Evolutionary conservation across 1,140 invertebrate genomes (phyloP).

Genomic region (Reticulitermes speratus): DNA sequence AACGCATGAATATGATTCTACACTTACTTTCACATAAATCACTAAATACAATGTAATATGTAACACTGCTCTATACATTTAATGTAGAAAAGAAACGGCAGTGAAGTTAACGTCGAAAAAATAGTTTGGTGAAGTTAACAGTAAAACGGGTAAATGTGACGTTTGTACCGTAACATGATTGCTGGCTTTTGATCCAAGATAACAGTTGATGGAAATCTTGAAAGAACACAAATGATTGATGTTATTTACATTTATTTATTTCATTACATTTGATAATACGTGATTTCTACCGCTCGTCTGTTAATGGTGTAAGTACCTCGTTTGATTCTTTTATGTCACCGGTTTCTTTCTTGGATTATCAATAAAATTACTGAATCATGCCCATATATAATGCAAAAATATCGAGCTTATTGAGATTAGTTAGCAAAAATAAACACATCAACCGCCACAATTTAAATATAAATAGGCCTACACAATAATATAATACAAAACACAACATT

Average conservation of each 20-base stretch:
- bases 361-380: not conserved
- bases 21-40: not conserved
- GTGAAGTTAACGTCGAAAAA: not conserved
- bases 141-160: not conserved
- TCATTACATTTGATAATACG: not conserved
- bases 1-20: not conserved
- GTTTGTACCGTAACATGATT: not conserved
- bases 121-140: not conserved
- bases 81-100: not conserved
- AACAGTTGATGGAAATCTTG: not conserved
- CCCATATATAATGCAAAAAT: not conserved
- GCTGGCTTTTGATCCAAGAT: not conserved
- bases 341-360: not conserved
- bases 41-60: not conserved
- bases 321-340: not conserved
- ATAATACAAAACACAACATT: conserved; percentile 17
- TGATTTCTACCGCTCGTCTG: not conserved
- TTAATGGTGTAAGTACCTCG: not conserved
- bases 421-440: not conserved
- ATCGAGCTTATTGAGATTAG: not conserved
- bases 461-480: conserved; percentile 17
- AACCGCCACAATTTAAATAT: conserved; percentile 6
- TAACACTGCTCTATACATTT: not conserved
- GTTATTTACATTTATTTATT: not conserved
- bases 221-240: not conserved